Evolutionary conservation across 2,113 vertebrate species (phyloP).

Genomic region (Drymodes brunneopygia): DNA sequence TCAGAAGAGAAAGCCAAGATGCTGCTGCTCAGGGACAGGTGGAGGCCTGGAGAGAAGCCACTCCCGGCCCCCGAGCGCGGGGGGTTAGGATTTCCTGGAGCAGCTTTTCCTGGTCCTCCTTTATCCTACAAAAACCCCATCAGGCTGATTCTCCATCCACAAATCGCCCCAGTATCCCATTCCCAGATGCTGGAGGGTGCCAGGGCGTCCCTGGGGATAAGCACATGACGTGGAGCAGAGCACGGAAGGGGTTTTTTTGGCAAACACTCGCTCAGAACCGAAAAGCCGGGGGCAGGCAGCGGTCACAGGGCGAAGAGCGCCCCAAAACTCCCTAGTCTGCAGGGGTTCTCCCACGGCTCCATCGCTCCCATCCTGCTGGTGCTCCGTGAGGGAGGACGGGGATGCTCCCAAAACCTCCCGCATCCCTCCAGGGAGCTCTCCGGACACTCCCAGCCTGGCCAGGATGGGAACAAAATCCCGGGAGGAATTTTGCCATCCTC

Average conservation of each 20-base stretch:
- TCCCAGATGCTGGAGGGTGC: no score
- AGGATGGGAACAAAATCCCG: background rate
- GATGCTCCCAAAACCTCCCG: background rate
- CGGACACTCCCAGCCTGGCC: background rate
- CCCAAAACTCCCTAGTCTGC: background rate
- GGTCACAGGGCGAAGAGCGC: fast-evolving
- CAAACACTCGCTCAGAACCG: background rate
- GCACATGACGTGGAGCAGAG: fast-evolving
- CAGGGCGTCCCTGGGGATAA: fast-evolving
- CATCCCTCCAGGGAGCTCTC: background rate
- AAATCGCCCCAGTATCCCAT: fast-evolving
- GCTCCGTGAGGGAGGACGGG: fast-evolving
- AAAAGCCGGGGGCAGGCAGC: background rate
- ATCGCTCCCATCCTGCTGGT: fast-evolving
- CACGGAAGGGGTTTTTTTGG: background rate
- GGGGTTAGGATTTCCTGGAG: no score
- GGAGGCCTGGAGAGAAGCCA: background rate
- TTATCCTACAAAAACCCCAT: background rate
- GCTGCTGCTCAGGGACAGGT: background rate
- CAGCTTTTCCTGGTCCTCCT: background rate
- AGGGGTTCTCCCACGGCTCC: background rate
- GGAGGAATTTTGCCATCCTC: background rate
- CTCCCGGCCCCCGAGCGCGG: fast-evolving
- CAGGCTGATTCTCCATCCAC: fast-evolving
- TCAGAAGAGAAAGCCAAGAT: background rate